These are phyloP conservation scores for Pemphredon lugubris DNA, from an alignment of 2,888 invertebrate genomes.

Conservation along the genomic window DNA sequence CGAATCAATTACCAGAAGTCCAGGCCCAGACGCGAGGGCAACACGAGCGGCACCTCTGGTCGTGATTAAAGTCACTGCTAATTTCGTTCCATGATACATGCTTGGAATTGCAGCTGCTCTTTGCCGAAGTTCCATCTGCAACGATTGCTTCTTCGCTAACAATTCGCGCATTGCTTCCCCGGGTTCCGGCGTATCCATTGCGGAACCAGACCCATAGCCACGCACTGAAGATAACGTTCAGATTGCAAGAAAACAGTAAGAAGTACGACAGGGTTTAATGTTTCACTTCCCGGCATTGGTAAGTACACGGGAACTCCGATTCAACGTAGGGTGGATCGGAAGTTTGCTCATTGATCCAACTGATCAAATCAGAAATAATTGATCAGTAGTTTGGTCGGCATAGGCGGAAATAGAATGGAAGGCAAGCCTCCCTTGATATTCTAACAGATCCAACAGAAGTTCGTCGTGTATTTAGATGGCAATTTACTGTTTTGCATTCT, in stretches of 20 bases:
- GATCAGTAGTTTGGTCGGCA: no score
- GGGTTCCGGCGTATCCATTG: constrained; percentile 77
- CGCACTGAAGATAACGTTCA: constrained; percentile 80
- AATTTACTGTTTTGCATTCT: no score
- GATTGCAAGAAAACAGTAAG: not conserved
- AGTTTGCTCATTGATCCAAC: no score
- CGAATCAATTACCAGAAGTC: constrained; percentile 66
- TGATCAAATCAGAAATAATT: no score
- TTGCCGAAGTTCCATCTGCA: constrained; percentile 91
- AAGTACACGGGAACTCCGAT: no score
- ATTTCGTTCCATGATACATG: constrained; percentile 73
- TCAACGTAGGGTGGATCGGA: no score
- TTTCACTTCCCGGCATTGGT: no score
- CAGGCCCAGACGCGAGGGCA: constrained; percentile 77
- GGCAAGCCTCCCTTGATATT: no score
- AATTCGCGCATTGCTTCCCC: constrained; percentile 89
- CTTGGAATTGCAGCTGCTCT: constrained; percentile 71
- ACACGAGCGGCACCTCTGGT: constrained; percentile 74
- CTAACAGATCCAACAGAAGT: no score
- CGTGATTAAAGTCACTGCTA: constrained; percentile 73
- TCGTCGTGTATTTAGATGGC: no score
- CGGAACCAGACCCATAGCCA: constrained; percentile 82
- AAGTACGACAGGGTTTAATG: no score
- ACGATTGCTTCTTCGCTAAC: constrained; percentile 89
- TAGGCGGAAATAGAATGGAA: no score